Evolutionary conservation across 2,888 invertebrate genomes (phyloP).

Genomic region (Nomada ferruginata): DNA sequence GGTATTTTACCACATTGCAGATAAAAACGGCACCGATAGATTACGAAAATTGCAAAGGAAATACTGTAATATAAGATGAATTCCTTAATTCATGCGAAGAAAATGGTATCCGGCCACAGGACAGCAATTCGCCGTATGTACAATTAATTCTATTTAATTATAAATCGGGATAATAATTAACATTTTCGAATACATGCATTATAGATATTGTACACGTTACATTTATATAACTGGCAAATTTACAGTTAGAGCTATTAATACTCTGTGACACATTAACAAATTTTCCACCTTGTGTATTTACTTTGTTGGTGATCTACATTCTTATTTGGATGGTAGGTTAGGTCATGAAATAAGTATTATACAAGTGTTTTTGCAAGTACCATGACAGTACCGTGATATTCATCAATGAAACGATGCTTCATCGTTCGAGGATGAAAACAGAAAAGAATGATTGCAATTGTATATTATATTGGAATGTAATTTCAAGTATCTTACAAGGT

Average conservation of each 20-base stretch:
- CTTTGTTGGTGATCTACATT: constrained; percentile 4
- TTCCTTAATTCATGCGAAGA: constrained; percentile 76
- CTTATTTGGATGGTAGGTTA: constrained; percentile 51
- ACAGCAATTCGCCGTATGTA: constrained; percentile 75
- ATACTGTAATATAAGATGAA: constrained; percentile 73
- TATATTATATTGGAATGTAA: constrained; percentile 4
- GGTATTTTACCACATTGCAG: constrained; percentile 69
- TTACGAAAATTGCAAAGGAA: constrained; percentile 42
- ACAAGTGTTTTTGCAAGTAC: not conserved
- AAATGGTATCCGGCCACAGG: constrained; percentile 71
- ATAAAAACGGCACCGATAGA: constrained; percentile 62
- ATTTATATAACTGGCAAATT: constrained; percentile 54
- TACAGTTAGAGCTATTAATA: constrained; percentile 37
- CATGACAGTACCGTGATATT: not conserved
- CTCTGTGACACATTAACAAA: constrained; percentile 23
- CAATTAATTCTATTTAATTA: constrained; percentile 30
- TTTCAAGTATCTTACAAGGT: constrained; percentile 13
- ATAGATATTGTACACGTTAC: constrained; percentile 40
- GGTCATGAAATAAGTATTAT: constrained; percentile 37
- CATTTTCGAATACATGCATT: constrained; percentile 18
- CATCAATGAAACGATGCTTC: not conserved
- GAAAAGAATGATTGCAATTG: constrained; percentile 3
- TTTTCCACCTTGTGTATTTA: not conserved
- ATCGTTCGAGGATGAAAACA: not conserved
- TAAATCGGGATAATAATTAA: constrained; percentile 31